Conservation (phyloP, 2,113 vertebrate species). For the Thalassoma bifasciatum region DNA sequence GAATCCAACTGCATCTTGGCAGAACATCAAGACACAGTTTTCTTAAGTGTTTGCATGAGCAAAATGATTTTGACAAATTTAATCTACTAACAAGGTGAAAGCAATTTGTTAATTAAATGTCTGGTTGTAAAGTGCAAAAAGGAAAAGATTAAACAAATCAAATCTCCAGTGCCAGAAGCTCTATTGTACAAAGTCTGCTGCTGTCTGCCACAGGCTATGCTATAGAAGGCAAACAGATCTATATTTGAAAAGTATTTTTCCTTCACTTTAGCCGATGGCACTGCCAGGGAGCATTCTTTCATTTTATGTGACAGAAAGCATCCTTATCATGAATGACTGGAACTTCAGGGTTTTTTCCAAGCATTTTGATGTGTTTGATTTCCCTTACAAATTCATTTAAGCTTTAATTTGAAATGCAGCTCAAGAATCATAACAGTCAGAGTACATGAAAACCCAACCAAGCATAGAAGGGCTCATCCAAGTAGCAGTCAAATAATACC, state of each 20-base stretch:
- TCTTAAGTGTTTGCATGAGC: conserved; percentile 46
- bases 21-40: conserved; percentile 27
- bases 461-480: background rate
- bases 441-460: too few species aligned
- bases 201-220: background rate
- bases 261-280: background rate
- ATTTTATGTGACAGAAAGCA: conserved; percentile 9
- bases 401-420: background rate
- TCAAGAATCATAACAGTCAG: background rate
- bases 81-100: conserved; percentile 52
- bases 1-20: conserved; percentile 37
- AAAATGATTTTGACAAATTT: conserved; percentile 49
- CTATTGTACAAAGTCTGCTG: conserved; percentile 4
- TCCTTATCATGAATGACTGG: background rate
- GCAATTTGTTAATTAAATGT: conserved; percentile 63
- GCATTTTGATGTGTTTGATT: background rate
- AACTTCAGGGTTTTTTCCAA: background rate
- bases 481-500: background rate
- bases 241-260: background rate
- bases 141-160: conserved; percentile 52
- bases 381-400: background rate
- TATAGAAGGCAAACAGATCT: background rate
- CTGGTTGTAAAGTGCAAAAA: conserved; percentile 46
- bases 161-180: conserved; percentile 27
- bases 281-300: background rate